Conservation (phyloP, 2,113 vertebrate genomes). For the Thryonomys swinderianus region DNA sequence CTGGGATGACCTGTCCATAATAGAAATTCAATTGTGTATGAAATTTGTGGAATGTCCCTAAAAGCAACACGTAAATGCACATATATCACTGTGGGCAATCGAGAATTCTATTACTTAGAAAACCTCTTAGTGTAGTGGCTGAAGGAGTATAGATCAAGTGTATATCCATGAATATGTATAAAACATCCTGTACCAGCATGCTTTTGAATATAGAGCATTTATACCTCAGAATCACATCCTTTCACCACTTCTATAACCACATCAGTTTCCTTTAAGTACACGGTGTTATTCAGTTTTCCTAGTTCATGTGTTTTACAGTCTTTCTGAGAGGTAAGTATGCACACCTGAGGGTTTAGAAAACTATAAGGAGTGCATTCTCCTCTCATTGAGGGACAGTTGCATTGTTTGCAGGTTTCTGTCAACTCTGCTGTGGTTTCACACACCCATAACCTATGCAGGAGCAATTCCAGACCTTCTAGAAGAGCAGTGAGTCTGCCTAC, state of each 20-base stretch:
- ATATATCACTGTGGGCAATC: constrained; percentile 24
- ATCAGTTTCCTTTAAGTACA: background rate
- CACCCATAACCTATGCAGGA: background rate
- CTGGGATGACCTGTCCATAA: background rate
- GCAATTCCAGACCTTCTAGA: background rate
- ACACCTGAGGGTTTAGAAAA: background rate
- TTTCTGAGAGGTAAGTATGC: background rate
- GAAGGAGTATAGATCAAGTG: background rate
- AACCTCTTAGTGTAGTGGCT: background rate
- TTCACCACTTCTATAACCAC: background rate
- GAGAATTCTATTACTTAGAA: background rate
- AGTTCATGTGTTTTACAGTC: background rate
- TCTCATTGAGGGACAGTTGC: background rate
- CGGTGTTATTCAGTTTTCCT: background rate
- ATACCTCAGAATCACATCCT: background rate
- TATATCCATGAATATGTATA: background rate
- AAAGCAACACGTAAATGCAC: background rate
- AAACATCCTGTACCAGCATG: background rate
- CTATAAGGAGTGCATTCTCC: fast-evolving
- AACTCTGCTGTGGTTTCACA: background rate
- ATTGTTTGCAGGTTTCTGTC: background rate
- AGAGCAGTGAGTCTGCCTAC: background rate
- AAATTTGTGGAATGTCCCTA: background rate
- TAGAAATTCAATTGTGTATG: constrained; percentile 23
- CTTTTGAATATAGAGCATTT: background rate